Base-by-base conservation (phyloP, 92 coral and sea anemone genomes). In the Siderastrea siderea region DNA sequence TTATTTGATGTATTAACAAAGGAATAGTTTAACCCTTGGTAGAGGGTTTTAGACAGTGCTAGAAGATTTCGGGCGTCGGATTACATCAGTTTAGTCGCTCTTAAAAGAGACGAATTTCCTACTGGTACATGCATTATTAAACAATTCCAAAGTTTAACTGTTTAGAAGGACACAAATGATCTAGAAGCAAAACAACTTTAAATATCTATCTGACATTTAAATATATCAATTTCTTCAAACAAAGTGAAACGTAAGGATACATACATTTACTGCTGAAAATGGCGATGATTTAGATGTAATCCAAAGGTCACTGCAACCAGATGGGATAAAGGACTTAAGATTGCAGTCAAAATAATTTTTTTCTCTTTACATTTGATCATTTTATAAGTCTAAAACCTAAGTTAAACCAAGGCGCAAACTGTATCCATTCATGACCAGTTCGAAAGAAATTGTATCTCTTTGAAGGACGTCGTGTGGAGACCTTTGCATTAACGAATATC, bases 61-160 rank as follows among this genome's bases (percentile, higher is more conserved):
- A 46, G 8, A 11, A 44, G 48, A 47, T 48, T 64, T 26, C 38
- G 46, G 8, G 72, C 8, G 11, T 19, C 53, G 13, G 87, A 83
- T 83, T 83, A 83, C 87, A 83, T 83, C 87, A 83, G 87, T 83
- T 74, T 12, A 26, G 19, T 47, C 38, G 78, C 51, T 59, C 46
- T 49, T 59, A 13, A 13, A 57, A 50, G 57, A 73, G 76, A 59
- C 80, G 71, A 73, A 63, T 71, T 74, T 50, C 66, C 57, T 12
- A 48, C 87, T 73, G 87, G 87, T 83, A 62, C 45, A 83, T 83
- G 44, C 78, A 83, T 83, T 60, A 83, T 83, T 83, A 47, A 83
- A 19, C 59, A 65, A 47, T 47, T 47, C 48, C 77, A 13, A 69
- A 53, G 3, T 68, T 4, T 19, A 11, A 47, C 46, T 11, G 13